Percentiles rank a stretch among this genome's conserved stretches.
Evolutionary conservation across 1,140 invertebrate species (phyloP).

Genomic region (Papilio dardanus): DNA sequence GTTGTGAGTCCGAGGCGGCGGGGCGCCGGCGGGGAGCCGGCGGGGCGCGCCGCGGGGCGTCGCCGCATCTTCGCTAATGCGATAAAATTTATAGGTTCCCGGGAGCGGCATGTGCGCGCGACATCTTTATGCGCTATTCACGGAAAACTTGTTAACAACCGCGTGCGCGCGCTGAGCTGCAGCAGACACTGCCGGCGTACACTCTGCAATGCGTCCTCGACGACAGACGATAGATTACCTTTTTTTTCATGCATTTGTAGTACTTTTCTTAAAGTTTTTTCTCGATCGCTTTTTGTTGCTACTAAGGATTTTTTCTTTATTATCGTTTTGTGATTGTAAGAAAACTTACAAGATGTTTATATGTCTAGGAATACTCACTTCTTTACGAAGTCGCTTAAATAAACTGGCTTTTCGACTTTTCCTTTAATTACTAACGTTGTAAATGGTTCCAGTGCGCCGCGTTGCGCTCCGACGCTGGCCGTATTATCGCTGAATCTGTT

Average conservation of each 20-base stretch:
- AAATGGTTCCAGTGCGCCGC: too few species aligned
- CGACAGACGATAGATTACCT: constrained; percentile 5
- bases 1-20: constrained; percentile 2
- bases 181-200: not conserved
- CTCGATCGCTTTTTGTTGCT: not conserved
- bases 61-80: constrained; percentile 58
- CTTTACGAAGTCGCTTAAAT: too few species aligned
- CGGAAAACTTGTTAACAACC: constrained; percentile 44
- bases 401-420: too few species aligned
- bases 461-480: too few species aligned
- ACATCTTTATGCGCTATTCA: constrained; percentile 54
- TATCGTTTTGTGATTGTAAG: too few species aligned
- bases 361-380: too few species aligned
- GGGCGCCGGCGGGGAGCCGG: constrained; percentile 17
- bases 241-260: not conserved
- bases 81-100: constrained; percentile 71
- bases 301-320: not conserved
- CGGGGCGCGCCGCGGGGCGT: constrained; percentile 41
- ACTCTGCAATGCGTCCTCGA: not conserved
- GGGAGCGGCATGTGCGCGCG: constrained; percentile 45
- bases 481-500: too few species aligned
- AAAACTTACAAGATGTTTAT: too few species aligned
- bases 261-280: not conserved
- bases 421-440: too few species aligned
- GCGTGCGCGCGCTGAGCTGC: constrained; percentile 43